Base-by-base conservation (phyloP, 2,888 invertebrate genomes). In the Epirrhoe tristata region DNA sequence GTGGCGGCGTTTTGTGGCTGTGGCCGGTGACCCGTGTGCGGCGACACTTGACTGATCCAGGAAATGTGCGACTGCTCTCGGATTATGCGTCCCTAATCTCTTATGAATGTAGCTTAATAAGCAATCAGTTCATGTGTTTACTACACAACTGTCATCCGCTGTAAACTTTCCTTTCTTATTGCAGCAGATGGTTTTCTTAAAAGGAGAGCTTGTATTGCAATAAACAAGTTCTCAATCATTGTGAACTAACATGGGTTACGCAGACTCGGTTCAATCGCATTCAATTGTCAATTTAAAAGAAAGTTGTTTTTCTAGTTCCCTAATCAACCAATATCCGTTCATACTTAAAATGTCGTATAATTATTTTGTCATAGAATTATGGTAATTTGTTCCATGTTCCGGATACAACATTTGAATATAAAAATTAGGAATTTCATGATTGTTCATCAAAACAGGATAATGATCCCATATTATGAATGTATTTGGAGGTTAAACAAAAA, bases 201-300 rank as follows among this genome's bases (percentile, higher is more conserved):
- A 55, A 39, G 56, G 60, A 31, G 53, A 10, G 16, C 57, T 57
- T 57, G 52, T 46, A 55, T 57, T 52, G 46, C 46, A 34, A 46
- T 43, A 63, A 57, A 63, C 57, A 57, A 63, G 51, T 63, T 58
- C 24, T 52, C 63, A 63, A 63, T 57, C 43, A 63, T 32, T 43
- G 52, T 43, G 52, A 43, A 16, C 32, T 43, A 17, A 57, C 32
- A 31, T 10, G 8, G 34, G 43, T 48, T 48, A 16, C 14, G 6
- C 48, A 14, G 48, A 5, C 32, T 17, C 36, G 16, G 16, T 58
- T 50, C 32, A 31, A 31, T 48, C 16, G 8, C 48, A 43, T 54
- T 31, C 50, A 56, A 56, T 55, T 56, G 61, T 6, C 31, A 32
- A 16, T 57, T 39, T 32, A 56, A 32, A 56, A 63, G 57, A 63